Conservation (phyloP, 2,888 invertebrate species). For the Agrotis puta region DNA sequence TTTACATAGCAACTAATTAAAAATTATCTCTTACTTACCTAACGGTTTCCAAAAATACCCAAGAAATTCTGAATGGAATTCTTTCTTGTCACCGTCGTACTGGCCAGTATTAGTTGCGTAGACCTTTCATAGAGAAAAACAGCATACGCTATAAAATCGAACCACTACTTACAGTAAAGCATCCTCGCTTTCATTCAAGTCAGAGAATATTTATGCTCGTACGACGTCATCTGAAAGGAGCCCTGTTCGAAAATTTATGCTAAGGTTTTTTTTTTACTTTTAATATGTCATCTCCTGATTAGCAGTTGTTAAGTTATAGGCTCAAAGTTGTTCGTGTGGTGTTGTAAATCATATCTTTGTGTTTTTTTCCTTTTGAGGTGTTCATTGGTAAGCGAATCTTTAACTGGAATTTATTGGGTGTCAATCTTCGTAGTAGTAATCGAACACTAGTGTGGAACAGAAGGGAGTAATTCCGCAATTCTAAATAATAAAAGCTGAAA, state of each 20-base stretch:
- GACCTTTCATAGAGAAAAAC: not conserved
- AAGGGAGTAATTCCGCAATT: no score
- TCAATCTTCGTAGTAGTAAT: not conserved
- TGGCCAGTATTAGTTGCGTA: not conserved
- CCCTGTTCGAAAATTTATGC: slow-evolving; percentile 74
- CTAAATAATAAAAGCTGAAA: no score
- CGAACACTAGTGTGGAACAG: no score
- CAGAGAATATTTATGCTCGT: slow-evolving; percentile 79
- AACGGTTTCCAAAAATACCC: not conserved
- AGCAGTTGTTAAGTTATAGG: slow-evolving; percentile 66
- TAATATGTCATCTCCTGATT: slow-evolving; percentile 73
- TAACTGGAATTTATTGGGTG: not conserved
- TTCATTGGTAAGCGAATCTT: not conserved
- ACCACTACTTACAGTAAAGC: slow-evolving; percentile 71
- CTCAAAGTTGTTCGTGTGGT: slow-evolving; percentile 40
- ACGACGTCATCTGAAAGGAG: slow-evolving; percentile 72
- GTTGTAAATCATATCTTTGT: slow-evolving; percentile 56
- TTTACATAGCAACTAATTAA: no score
- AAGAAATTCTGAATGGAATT: not conserved
- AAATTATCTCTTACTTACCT: no score
- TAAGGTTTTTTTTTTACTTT: slow-evolving; percentile 62
- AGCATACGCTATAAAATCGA: no score
- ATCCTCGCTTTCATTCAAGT: slow-evolving; percentile 75
- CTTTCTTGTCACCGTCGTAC: not conserved
- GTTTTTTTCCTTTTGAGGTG: slow-evolving; percentile 3